Conservation (phyloP, 2,113 vertebrate genomes). For the Calcarius ornatus region DNA sequence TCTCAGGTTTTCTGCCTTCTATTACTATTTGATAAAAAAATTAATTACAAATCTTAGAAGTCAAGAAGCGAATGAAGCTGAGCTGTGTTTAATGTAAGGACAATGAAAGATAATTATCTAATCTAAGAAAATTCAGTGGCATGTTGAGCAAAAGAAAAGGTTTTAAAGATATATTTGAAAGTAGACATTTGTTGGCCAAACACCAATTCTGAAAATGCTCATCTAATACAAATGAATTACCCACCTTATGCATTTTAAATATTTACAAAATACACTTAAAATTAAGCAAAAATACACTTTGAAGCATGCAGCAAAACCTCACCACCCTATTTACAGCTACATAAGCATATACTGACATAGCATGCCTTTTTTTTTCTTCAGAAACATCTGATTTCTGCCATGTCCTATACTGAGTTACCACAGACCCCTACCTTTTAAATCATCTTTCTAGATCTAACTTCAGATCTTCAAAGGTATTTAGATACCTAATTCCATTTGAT, state of each 20-base stretch:
- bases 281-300: neutral
- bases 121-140: neutral
- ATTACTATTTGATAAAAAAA: conserved; percentile 4
- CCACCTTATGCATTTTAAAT: neutral
- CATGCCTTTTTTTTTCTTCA: neutral
- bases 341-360: neutral
- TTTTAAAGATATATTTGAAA: neutral
- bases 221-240: neutral
- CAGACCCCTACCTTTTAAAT: neutral
- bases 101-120: neutral
- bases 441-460: neutral
- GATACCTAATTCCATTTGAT: neutral
- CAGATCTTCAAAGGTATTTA: neutral
- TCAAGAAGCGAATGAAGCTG: neutral
- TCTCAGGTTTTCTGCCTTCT: neutral
- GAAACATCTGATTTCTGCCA: neutral
- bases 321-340: neutral
- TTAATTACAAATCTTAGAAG: neutral
- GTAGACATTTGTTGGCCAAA: neutral
- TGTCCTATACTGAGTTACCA: neutral
- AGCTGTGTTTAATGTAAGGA: neutral
- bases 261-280: neutral
- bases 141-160: neutral
- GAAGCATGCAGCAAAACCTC: neutral
- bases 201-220: neutral